Evolutionary conservation across 2,113 vertebrate species (phyloP).

Genomic region (Glareola pratincola): DNA sequence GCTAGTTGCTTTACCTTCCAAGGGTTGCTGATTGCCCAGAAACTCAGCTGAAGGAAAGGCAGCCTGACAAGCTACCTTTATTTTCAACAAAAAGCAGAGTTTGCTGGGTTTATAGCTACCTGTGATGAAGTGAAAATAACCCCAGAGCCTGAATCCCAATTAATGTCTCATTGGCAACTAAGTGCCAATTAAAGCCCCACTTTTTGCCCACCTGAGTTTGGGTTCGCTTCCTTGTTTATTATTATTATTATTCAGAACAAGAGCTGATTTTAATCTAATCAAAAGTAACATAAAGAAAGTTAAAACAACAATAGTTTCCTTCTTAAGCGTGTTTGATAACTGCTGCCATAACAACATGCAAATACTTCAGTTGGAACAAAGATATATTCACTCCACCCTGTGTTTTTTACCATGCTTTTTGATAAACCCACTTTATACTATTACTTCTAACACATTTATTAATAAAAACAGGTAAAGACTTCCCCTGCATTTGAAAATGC

Average conservation of each 20-base stretch:
- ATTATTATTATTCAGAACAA: neutral
- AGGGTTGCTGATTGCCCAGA: neutral
- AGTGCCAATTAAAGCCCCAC: neutral
- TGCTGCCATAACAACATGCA: slow-evolving; percentile 37
- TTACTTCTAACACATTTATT: neutral
- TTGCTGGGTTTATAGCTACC: neutral
- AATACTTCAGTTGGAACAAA: slow-evolving; percentile 6
- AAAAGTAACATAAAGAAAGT: neutral
- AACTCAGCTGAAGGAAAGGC: neutral
- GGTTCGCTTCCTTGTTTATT: neutral
- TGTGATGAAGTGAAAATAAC: neutral
- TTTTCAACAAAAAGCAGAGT: neutral
- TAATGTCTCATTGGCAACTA: neutral
- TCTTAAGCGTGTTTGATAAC: neutral
- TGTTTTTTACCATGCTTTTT: neutral
- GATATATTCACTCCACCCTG: neutral
- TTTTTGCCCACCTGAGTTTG: neutral
- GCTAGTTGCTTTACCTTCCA: neutral
- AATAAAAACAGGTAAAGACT: neutral
- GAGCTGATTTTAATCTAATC: neutral
- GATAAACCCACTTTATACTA: neutral
- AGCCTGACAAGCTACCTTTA: neutral
- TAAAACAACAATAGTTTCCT: slow-evolving; percentile 2
- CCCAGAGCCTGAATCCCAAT: neutral
- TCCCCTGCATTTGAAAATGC: neutral